Evolutionary conservation across 2,113 vertebrate genomes (phyloP).

Genomic region (Oriolus oriolus): DNA sequence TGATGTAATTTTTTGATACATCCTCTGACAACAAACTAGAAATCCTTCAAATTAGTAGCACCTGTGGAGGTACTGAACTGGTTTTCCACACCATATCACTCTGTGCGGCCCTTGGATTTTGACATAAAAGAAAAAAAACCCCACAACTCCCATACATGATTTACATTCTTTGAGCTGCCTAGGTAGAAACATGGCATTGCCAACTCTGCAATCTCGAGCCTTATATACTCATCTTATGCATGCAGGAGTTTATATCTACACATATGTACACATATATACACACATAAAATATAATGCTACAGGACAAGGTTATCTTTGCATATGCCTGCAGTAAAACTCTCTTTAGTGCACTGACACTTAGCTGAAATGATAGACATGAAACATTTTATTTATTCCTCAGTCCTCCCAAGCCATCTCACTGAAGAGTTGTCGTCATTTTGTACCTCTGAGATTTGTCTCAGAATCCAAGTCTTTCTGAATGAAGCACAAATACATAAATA

Average conservation of each 20-base stretch:
- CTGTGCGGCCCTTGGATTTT: background rate
- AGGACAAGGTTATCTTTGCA: background rate
- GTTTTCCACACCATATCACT: fast-evolving
- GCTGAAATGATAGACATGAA: background rate
- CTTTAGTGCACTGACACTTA: background rate
- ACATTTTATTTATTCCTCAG: background rate
- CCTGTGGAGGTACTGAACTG: background rate
- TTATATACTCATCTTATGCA: background rate
- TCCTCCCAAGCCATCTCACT: background rate
- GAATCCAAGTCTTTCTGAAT: background rate
- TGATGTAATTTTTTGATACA: background rate
- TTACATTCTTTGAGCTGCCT: background rate
- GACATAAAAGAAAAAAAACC: background rate
- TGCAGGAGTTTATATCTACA: no score
- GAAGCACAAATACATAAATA: background rate
- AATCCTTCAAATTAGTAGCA: background rate
- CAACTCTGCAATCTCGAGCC: background rate
- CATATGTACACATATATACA: fast-evolving
- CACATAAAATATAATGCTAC: background rate
- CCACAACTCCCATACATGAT: background rate
- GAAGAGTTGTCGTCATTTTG: background rate
- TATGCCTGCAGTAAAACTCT: background rate
- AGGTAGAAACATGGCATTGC: background rate
- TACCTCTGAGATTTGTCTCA: background rate
- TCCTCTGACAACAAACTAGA: background rate